Evolutionary conservation across 2,888 invertebrate genomes (phyloP).

Genomic region (Scrobipalpa costella): DNA sequence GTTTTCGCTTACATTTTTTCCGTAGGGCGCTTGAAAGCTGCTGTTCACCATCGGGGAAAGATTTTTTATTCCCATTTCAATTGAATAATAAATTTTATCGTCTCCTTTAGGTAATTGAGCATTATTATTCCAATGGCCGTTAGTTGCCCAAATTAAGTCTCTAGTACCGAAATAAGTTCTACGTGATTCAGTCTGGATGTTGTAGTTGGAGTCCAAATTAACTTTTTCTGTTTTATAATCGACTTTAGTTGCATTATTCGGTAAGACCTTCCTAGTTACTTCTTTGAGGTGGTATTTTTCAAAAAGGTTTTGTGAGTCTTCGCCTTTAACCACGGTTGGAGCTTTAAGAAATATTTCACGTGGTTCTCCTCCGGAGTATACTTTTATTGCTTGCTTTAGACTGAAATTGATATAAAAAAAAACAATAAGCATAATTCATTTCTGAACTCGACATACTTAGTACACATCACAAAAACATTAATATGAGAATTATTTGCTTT

Average conservation of each 20-base stretch:
- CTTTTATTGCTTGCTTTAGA: background rate
- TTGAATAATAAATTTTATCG: background rate
- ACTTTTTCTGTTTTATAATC: slow-evolving; percentile 4
- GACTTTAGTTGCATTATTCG: background rate
- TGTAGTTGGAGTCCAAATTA: background rate
- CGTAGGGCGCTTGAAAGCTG: background rate
- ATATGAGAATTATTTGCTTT: too few species aligned
- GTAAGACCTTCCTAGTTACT: background rate
- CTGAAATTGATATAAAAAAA: background rate
- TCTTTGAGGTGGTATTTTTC: background rate
- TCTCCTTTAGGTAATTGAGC: background rate
- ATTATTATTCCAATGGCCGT: background rate
- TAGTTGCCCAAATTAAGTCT: background rate
- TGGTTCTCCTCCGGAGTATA: background rate
- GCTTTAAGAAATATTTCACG: background rate
- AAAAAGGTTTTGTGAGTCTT: background rate
- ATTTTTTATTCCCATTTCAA: background rate
- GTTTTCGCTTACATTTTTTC: background rate
- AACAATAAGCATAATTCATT: too few species aligned
- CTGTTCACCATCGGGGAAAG: background rate
- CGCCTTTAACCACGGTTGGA: background rate
- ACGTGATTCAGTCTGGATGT: background rate
- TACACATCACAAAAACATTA: too few species aligned
- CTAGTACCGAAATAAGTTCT: slow-evolving; percentile 1
- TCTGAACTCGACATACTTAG: too few species aligned